Conservation (phyloP, 1,140 invertebrate genomes). For the Centruroides sculpturatus region DNA sequence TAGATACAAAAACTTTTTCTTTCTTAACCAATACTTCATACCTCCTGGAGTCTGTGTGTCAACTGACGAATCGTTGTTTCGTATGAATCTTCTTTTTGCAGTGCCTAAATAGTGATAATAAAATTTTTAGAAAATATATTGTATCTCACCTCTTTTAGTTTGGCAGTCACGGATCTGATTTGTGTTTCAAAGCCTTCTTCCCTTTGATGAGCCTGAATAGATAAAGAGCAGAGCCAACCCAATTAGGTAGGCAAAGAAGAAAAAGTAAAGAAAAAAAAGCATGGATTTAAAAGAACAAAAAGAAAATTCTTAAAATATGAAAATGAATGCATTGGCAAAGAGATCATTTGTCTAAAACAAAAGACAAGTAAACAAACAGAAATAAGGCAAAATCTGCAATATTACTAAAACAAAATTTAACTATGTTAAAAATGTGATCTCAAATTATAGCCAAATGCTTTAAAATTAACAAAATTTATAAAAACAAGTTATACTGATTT, state of each 20-base stretch:
- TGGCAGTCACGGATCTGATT: constrained; percentile 96
- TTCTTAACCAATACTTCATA: constrained; percentile 14
- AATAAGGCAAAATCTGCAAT: too few species aligned
- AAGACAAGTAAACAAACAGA: too few species aligned
- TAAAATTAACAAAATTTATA: too few species aligned
- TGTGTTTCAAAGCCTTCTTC: constrained; percentile 99
- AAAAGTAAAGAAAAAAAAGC: not conserved
- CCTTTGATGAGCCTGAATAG: constrained; percentile 87
- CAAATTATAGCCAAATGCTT: too few species aligned
- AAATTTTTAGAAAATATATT: constrained; percentile 14
- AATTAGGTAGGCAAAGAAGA: not conserved
- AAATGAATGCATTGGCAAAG: not conserved
- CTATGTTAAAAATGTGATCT: too few species aligned
- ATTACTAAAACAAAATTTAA: too few species aligned
- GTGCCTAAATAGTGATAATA: constrained; percentile 24
- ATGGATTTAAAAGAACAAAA: not conserved
- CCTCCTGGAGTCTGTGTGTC: constrained; percentile 37
- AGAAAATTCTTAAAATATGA: not conserved
- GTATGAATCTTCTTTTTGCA: constrained; percentile 44
- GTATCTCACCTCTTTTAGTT: constrained; percentile 88
- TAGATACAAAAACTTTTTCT: too few species aligned
- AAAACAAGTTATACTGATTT: too few species aligned
- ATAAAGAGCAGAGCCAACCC: not conserved
- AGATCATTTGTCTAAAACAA: too few species aligned
- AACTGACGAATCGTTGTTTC: constrained; percentile 43